A percentile compares a stretch with the other conserved stretches of the same genome.
phyloP scores from a whole-genome alignment of 2,888 invertebrate genomes.

The Drosophila trichaetosa region DNA sequence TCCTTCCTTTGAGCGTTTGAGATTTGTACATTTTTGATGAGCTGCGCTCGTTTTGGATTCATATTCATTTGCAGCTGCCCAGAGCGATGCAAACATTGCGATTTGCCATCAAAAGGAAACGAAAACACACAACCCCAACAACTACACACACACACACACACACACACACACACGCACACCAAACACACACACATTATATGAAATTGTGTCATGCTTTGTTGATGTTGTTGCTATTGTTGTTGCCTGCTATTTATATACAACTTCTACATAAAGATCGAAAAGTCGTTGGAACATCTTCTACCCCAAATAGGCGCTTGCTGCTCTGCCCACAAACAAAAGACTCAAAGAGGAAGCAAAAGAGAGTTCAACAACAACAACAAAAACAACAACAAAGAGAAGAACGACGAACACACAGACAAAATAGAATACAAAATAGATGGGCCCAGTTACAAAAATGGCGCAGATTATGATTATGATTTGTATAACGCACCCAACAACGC shows the following conservation, averaged over 20 bases:
- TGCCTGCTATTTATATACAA: constrained; percentile 43
- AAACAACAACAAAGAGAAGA: not conserved
- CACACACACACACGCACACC: not conserved
- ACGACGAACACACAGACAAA: not conserved
- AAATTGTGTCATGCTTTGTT: constrained; percentile 68
- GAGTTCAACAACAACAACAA: not conserved
- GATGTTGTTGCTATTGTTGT: constrained; percentile 8
- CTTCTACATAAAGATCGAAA: constrained; percentile 50
- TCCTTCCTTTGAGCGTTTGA: constrained; percentile 2
- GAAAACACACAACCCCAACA: constrained; percentile 11
- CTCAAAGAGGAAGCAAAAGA: constrained; percentile 1
- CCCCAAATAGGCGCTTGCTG: constrained; percentile 35
- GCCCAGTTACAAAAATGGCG: constrained; percentile 50
- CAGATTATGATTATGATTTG: constrained; percentile 52
- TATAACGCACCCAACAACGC: constrained; percentile 36
- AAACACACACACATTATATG: not conserved
- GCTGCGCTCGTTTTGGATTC: constrained; percentile 41
- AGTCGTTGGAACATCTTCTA: constrained; percentile 54
- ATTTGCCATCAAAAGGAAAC: constrained; percentile 60
- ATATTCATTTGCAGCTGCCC: constrained; percentile 35
- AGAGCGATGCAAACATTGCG: constrained; percentile 60
- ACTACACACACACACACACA: not conserved
- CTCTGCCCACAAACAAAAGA: constrained; percentile 31
- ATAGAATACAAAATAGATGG: constrained; percentile 19
- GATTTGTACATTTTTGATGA: constrained; percentile 44